Percentiles rank a stretch among this genome's conserved stretches.
These are phyloP conservation scores for Pyxicephalus adspersus DNA, from an alignment of 2,113 vertebrate genomes.

Conservation along the genomic window DNA sequence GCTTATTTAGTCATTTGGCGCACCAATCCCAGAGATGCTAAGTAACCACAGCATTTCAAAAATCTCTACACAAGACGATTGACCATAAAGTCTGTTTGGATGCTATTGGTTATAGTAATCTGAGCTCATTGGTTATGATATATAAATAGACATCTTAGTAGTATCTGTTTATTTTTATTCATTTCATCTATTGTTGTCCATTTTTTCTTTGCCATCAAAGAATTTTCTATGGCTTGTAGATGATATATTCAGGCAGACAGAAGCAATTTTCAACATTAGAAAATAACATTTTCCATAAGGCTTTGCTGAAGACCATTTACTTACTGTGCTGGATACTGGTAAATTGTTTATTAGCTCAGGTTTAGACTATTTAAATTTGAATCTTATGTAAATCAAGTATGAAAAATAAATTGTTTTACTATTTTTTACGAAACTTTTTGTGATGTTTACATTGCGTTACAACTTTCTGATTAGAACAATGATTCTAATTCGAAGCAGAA, in stretches of 20 bases:
- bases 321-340: background rate
- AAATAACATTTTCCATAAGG: background rate
- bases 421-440: conserved; percentile 41
- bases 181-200: background rate
- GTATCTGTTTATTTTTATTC: background rate
- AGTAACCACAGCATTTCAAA: no score
- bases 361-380: conserved; percentile 6
- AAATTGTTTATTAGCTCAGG: background rate
- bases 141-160: no score
- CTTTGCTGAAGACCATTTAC: background rate
- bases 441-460: background rate
- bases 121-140: no score
- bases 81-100: no score
- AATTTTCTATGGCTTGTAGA: background rate
- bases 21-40: no score
- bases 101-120: no score
- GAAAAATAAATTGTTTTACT: conserved; percentile 32
- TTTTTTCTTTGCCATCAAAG: conserved; percentile 7
- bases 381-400: conserved; percentile 21
- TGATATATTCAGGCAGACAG: background rate
- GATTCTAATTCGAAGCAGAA: no score
- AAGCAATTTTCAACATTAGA: background rate
- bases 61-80: no score
- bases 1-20: no score
- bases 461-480: no score